Percentiles rank a stretch among this genome's conserved stretches.
phyloP scores from a whole-genome alignment of 2,797 vertebrate species.

The Benthosema pterotum region DNA sequence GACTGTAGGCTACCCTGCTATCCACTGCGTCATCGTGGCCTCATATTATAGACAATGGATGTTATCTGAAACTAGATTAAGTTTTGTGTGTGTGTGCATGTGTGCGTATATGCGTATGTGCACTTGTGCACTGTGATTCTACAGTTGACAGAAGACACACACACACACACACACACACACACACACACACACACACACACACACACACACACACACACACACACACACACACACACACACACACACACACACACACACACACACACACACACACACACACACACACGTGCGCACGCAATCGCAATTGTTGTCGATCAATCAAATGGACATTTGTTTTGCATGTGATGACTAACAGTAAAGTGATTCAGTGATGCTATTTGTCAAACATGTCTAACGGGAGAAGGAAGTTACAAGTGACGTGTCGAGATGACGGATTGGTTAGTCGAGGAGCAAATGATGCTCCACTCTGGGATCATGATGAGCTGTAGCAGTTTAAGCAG shows the following conservation, averaged over 20 bases:
- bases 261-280: too few species aligned
- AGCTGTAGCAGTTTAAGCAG: constrained; percentile 45
- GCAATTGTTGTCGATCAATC: constrained; percentile 15
- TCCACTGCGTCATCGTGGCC: constrained; percentile 40
- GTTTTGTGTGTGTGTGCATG: too few species aligned
- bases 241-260: too few species aligned
- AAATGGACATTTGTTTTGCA: constrained; percentile 29
- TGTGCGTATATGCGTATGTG: too few species aligned
- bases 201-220: too few species aligned
- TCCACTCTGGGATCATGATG: constrained; percentile 11
- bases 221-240: too few species aligned
- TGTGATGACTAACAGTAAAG: constrained; percentile 39
- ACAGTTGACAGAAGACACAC: too few species aligned
- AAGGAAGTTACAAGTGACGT: constrained; percentile 46
- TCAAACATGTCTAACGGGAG: constrained; percentile 49
- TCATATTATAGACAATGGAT: constrained; percentile 45
- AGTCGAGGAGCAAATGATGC: constrained; percentile 39
- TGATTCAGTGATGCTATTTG: constrained; percentile 42
- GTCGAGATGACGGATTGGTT: constrained; percentile 34
- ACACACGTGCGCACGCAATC: background rate
- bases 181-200: too few species aligned
- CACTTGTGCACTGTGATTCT: too few species aligned
- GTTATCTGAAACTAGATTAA: constrained; percentile 48
- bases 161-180: too few species aligned
- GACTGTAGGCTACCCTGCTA: constrained; percentile 50